Conservation (phyloP, 1,140 invertebrate genomes). For the Aphis craccivora region DNA sequence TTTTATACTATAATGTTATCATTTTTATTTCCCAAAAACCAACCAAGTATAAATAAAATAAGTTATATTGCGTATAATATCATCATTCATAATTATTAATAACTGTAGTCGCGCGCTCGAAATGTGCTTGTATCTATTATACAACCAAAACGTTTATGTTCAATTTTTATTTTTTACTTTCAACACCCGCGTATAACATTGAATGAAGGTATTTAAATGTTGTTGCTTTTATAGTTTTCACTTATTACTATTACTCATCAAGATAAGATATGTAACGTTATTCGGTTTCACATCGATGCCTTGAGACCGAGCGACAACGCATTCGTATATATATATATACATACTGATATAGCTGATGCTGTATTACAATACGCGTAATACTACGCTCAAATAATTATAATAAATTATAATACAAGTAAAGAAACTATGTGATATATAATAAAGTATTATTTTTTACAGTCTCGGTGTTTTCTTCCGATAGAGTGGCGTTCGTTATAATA, state of each 20-base stretch:
- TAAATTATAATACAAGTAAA: not conserved
- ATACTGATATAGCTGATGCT: no score
- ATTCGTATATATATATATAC: not conserved
- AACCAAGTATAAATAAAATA: not conserved
- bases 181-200: not conserved
- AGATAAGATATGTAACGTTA: conserved; percentile 16
- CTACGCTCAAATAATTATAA: not conserved
- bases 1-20: not conserved
- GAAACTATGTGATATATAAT: not conserved
- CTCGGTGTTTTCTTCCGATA: not conserved
- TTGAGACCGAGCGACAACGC: not conserved
- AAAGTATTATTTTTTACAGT: not conserved
- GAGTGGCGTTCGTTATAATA: not conserved
- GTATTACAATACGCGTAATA: not conserved
- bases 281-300: conserved; percentile 1
- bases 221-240: not conserved
- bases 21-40: not conserved
- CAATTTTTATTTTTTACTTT: not conserved
- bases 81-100: no score
- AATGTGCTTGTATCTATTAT: not conserved
- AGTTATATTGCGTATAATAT: not conserved
- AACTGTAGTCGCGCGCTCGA: not conserved
- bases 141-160: not conserved
- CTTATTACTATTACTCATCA: not conserved
- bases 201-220: not conserved